Conservation (phyloP, 2,797 vertebrate genomes). For the Ispidina picta region DNA sequence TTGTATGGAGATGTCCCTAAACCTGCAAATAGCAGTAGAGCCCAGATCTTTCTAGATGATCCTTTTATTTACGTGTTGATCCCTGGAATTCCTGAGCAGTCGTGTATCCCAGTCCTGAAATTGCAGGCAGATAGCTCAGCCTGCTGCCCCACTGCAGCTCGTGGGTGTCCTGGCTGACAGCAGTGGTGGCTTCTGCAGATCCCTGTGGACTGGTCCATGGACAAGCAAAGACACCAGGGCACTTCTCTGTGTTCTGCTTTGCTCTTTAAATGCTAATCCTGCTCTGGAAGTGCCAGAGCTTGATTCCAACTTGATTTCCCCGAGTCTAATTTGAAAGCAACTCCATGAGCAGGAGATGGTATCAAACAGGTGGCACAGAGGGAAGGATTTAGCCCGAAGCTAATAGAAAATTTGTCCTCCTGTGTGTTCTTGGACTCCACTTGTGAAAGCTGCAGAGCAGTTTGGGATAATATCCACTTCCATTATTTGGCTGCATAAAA, state of each 20-base stretch:
- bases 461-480: constrained; percentile 56
- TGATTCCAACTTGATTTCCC: not conserved
- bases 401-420: constrained; percentile 29
- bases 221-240: not conserved
- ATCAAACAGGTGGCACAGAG: not conserved
- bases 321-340: not conserved
- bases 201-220: not conserved
- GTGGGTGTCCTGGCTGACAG: not conserved
- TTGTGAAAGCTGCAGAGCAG: constrained; percentile 18
- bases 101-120: not conserved
- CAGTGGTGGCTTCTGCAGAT: not conserved
- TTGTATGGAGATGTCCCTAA: not conserved
- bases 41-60: not conserved
- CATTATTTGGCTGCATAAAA: constrained; percentile 68
- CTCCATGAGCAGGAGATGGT: not conserved
- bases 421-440: constrained; percentile 10
- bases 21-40: not conserved
- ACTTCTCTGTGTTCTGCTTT: not conserved
- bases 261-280: not conserved
- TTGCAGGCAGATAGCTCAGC: not conserved
- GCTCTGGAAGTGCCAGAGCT: not conserved
- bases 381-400: constrained; percentile 5
- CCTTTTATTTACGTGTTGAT: not conserved
- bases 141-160: not conserved
- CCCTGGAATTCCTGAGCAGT: not conserved